These are phyloP conservation scores for Arrhamphus sclerolepis DNA, from an alignment of 2,797 vertebrate species.

Conservation along the genomic window DNA sequence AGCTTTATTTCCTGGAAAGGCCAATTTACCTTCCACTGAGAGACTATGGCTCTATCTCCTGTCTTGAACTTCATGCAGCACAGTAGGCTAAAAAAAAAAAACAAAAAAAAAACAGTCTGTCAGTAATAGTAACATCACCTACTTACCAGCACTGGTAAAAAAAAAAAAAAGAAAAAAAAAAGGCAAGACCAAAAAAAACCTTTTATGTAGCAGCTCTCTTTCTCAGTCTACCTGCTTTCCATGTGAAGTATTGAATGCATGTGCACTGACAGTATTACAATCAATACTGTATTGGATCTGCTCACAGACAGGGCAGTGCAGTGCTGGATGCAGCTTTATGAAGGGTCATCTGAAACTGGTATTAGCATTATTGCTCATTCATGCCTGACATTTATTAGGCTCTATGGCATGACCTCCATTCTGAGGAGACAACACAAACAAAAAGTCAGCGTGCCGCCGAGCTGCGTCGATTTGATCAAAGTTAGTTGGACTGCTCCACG, in stretches of 20 bases:
- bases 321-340: slow-evolving; percentile 3
- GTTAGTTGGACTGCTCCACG: slow-evolving; percentile 22
- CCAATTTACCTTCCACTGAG: slow-evolving; percentile 51
- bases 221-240: not conserved
- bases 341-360: slow-evolving; percentile 27
- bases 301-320: slow-evolving; percentile 3
- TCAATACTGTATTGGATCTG: slow-evolving; percentile 25
- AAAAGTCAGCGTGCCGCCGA: slow-evolving; percentile 27
- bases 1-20: not conserved
- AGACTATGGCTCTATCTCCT: slow-evolving; percentile 18
- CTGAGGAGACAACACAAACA: slow-evolving; percentile 14
- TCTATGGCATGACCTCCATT: slow-evolving; percentile 34
- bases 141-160: not conserved
- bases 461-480: slow-evolving; percentile 20
- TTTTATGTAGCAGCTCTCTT: not conserved
- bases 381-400: slow-evolving; percentile 41
- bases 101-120: not conserved
- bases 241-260: slow-evolving; percentile 8
- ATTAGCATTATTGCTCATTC: slow-evolving; percentile 38
- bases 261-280: slow-evolving; percentile 12
- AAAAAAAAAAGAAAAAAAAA: too few species aligned
- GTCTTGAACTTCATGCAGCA: slow-evolving; percentile 12
- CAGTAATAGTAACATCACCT: slow-evolving; percentile 3
- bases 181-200: too few species aligned
- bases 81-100: slow-evolving; percentile 48